Conservation (phyloP, 2,888 invertebrate species). For the Syrista parreyssii region DNA sequence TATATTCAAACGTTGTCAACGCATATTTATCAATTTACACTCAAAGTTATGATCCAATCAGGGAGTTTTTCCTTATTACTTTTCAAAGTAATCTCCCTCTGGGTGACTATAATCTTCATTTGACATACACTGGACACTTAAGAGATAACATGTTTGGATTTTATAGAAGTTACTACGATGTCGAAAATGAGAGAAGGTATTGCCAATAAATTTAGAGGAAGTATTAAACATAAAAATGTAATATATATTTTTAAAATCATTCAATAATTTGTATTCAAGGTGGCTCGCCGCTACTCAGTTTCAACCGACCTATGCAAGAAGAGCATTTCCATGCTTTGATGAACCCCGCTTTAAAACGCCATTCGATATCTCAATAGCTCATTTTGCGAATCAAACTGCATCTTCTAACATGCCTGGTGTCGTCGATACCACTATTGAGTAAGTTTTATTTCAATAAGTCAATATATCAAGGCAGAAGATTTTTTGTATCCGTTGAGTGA, state of each 20-base stretch:
- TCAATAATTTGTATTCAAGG: slow-evolving; percentile 63
- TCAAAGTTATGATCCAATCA: neutral
- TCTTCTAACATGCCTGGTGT: slow-evolving; percentile 35
- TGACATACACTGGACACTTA: neutral
- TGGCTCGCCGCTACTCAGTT: slow-evolving; percentile 85
- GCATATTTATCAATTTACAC: too few relatives aligned
- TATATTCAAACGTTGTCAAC: slow-evolving; percentile 39
- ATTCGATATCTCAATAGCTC: slow-evolving; percentile 76
- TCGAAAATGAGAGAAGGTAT: neutral
- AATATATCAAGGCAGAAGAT: neutral
- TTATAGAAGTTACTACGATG: neutral
- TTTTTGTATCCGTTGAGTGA: neutral
- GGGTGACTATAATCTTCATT: neutral
- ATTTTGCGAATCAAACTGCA: slow-evolving; percentile 51
- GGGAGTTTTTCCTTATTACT: neutral
- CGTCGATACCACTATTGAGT: neutral
- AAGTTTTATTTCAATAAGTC: neutral
- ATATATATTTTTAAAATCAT: neutral
- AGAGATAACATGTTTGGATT: neutral
- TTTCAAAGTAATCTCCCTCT: neutral
- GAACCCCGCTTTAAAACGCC: slow-evolving; percentile 85
- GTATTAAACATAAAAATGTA: neutral
- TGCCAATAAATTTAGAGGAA: neutral
- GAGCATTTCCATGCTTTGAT: slow-evolving; percentile 90
- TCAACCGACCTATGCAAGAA: slow-evolving; percentile 81